These are phyloP conservation scores for Anhinga rufa DNA, from an alignment of 2,113 vertebrate genomes.

Conservation along the genomic window DNA sequence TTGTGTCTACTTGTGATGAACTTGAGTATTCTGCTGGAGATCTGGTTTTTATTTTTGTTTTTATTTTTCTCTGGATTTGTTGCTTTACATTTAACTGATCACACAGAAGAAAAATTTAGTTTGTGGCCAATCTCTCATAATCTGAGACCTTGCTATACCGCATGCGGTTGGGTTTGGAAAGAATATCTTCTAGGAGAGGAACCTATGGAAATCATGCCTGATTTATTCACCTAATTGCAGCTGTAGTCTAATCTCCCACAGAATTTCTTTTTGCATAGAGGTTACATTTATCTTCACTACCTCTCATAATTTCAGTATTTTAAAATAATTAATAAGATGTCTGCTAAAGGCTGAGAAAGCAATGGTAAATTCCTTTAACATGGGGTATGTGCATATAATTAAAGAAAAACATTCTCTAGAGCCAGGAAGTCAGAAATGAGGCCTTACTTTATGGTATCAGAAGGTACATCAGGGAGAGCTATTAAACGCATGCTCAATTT, in stretches of 20 bases:
- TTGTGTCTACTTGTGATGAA: background rate
- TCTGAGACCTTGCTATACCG: background rate
- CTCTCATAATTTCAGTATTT: background rate
- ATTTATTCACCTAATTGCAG: background rate
- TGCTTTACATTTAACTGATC: background rate
- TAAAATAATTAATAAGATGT: background rate
- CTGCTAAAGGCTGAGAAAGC: background rate
- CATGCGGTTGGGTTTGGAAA: background rate
- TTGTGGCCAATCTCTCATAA: background rate
- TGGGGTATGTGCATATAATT: background rate
- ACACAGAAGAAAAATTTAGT: background rate
- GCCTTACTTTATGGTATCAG: background rate
- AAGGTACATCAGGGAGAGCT: background rate
- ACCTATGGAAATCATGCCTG: background rate
- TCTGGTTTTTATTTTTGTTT: background rate
- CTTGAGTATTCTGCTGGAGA: background rate
- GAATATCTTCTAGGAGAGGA: background rate
- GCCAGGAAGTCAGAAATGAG: background rate
- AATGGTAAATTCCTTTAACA: background rate
- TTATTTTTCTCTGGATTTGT: background rate
- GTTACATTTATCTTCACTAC: background rate
- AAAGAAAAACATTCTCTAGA: slow-evolving; percentile 17
- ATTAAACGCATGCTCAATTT: background rate
- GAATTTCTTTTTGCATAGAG: background rate
- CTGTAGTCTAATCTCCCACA: background rate